These are phyloP conservation scores for Baryphthengus martii DNA, from an alignment of 2,113 vertebrate species.

Conservation along the genomic window DNA sequence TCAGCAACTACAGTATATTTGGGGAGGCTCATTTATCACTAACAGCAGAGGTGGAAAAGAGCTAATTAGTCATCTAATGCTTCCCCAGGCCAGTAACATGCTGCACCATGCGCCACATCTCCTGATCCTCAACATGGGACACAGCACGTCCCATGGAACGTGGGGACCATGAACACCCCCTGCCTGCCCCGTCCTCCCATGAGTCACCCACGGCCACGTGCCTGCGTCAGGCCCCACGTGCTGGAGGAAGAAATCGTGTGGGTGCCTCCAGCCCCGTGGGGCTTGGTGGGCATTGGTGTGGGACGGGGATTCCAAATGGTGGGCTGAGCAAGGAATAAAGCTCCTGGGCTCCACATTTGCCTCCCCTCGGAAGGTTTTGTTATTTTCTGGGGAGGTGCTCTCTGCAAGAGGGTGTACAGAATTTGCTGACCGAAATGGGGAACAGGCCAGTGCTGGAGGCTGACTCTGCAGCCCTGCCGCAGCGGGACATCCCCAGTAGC, in stretches of 20 bases:
- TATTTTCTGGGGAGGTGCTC: not conserved
- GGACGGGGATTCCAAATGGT: accelerated
- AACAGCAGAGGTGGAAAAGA: not conserved
- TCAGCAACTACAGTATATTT: not conserved
- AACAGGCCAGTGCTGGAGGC: not conserved
- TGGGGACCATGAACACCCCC: not conserved
- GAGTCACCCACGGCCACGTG: accelerated
- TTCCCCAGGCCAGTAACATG: not conserved
- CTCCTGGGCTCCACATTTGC: not conserved
- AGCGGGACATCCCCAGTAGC: accelerated
- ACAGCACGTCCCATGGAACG: not conserved
- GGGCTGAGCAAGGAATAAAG: not conserved
- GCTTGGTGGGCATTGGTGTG: not conserved
- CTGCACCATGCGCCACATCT: not conserved
- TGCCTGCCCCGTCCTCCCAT: not conserved
- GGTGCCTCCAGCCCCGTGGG: not conserved
- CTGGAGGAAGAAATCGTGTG: accelerated
- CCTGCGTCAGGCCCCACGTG: not conserved
- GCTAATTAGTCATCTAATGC: not conserved
- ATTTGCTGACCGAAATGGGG: not conserved
- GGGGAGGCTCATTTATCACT: accelerated
- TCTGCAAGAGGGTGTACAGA: not conserved
- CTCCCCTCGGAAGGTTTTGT: not conserved
- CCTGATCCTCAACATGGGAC: not conserved
- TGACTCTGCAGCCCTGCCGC: accelerated